phyloP scores from a whole-genome alignment of 2,113 vertebrate genomes.

The Nibea albiflora region DNA sequence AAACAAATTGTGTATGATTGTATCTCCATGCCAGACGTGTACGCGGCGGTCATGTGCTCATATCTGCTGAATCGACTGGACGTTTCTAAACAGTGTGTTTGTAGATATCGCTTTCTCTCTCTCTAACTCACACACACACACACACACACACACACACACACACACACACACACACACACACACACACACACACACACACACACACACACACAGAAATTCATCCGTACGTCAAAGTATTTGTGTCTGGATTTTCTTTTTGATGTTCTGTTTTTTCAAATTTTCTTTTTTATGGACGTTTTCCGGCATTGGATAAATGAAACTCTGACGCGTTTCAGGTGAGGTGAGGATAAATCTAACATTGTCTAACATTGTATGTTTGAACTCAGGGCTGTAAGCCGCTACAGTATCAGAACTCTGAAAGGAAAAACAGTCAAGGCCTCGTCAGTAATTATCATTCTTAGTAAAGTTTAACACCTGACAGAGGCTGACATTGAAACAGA shows the following conservation, averaged over 20 bases:
- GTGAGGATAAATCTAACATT: not conserved
- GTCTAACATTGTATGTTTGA: constrained; percentile 3
- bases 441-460: not conserved
- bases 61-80: constrained; percentile 39
- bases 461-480: not conserved
- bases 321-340: constrained; percentile 1
- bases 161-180: constrained; percentile 2
- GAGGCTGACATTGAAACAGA: not conserved
- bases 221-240: not conserved
- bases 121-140: not conserved
- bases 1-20: constrained; percentile 30
- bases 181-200: not conserved
- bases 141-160: not conserved
- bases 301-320: constrained; percentile 3
- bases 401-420: not conserved
- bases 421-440: not conserved
- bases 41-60: constrained; percentile 25
- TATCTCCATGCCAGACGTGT: constrained; percentile 24
- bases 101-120: constrained; percentile 28
- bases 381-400: not conserved
- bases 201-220: constrained; percentile 5
- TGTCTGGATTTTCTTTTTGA: constrained; percentile 26
- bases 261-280: not conserved
- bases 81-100: constrained; percentile 31
- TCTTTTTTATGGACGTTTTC: not conserved